phyloP scores from a whole-genome alignment of 2,797 vertebrate genomes.

The Falco peregrinus region DNA sequence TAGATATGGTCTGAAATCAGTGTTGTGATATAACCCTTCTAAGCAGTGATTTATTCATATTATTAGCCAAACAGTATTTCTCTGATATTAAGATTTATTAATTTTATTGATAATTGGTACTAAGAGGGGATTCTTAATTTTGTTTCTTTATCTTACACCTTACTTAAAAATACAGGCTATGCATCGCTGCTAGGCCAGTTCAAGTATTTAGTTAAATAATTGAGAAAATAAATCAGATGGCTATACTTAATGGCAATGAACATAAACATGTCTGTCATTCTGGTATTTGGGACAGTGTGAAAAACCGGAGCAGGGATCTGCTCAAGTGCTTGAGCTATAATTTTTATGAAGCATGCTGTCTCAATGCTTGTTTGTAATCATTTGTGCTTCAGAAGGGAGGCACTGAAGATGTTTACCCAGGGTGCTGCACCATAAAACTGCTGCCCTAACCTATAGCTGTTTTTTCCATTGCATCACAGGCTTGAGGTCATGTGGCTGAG shows the following conservation, averaged over 20 bases:
- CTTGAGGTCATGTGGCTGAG: background rate
- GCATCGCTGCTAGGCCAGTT: background rate
- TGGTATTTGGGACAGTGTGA: background rate
- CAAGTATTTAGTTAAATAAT: background rate
- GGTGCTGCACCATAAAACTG: background rate
- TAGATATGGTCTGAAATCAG: background rate
- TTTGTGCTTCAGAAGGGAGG: background rate
- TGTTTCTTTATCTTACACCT: background rate
- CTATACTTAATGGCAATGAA: background rate
- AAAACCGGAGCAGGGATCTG: background rate
- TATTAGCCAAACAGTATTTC: background rate
- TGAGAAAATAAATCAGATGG: background rate
- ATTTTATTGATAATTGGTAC: background rate
- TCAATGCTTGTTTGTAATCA: background rate
- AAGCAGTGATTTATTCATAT: background rate
- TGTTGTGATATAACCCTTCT: background rate
- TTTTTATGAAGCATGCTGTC: background rate
- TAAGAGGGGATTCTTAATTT: background rate
- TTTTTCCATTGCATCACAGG: fast-evolving
- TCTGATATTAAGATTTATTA: background rate
- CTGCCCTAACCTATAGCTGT: background rate
- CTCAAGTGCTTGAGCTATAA: background rate
- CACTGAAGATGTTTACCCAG: background rate
- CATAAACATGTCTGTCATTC: background rate
- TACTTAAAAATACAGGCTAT: background rate